Evolutionary conservation across 2,888 invertebrate genomes (phyloP), one percentile per base, ranked within the genome.

Genomic region (Acrobasis suavella): DNA sequence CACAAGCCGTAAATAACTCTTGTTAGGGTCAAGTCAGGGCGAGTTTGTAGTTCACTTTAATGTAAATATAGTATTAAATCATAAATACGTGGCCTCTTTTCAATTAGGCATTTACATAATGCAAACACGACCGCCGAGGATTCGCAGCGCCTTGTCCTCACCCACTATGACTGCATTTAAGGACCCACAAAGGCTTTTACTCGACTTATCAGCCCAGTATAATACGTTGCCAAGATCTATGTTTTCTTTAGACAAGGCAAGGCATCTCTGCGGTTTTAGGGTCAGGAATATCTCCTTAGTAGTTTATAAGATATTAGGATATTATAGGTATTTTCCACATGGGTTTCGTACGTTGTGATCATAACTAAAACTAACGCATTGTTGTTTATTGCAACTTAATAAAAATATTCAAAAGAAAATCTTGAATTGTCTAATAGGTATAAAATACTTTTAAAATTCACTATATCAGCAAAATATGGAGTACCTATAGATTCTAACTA

Each of bases 121-220:
- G 50, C 32, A 58, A 49, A 51, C 17, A 16, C 50, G 63, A 62
- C 58, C 59, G 58, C 58, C 59, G 58, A 56, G 58, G 65, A 65
- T 68, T 65, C 66, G 62, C 67, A 65, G 60, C 60, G 64, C 64
- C 67, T 64, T 65, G 65, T 62, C 65, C 62, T 65, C 32, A 66
- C 63, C 69, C 72, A 61, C 69, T 65, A 66, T 67, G 66, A 65
- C 69, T 65, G 63, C 65, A 68, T 69, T 68, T 65, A 51, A 63
- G 62, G 58, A 42, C 60, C 52, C 60, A 38, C 64, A 50, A 65
- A 65, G 58, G 66, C 69, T 66, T 66, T 69, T 65, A 69, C 62
- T 61, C 67, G 12, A 17, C 42, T 14, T 54, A 64, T 54, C 59
- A 64, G 50, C 60, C 63, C 56, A 65, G 67, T 16, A 37, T 59